A percentile compares a stretch with the other conserved stretches of the same genome.
phyloP scores from a whole-genome alignment of 1,140 invertebrate species.

The Scylla paramamosain region DNA sequence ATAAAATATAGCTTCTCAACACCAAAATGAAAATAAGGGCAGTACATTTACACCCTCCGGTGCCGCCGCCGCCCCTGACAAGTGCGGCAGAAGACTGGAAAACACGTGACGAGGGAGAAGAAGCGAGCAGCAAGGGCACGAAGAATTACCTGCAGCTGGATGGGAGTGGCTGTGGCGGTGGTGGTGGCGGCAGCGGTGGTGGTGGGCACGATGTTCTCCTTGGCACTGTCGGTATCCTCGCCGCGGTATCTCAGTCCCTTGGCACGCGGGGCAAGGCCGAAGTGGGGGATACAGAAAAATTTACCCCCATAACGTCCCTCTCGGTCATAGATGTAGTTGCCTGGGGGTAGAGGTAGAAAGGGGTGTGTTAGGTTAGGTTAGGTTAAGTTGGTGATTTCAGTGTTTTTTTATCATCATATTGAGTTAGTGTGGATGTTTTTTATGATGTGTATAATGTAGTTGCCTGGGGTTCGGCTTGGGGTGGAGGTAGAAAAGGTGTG shows the following conservation, averaged over 20 bases:
- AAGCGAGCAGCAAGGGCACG: neutral
- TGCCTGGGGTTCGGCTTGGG: no score
- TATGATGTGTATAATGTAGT: constrained; percentile 84
- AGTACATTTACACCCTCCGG: neutral
- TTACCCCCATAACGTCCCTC: constrained; percentile 86
- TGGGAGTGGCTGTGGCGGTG: neutral
- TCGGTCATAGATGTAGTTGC: constrained; percentile 88
- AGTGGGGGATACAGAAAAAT: constrained; percentile 92
- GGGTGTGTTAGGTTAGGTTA: neutral
- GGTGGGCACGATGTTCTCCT: constrained; percentile 67
- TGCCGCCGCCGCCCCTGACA: neutral
- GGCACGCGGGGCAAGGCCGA: constrained; percentile 78
- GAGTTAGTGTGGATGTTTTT: no score
- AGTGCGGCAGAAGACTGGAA: neutral
- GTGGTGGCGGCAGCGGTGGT: neutral
- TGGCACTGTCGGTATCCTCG: constrained; percentile 67
- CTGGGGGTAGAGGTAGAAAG: constrained; percentile 78
- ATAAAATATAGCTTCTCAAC: no score
- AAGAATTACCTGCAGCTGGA: neutral
- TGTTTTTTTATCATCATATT: no score
- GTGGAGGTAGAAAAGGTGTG: neutral
- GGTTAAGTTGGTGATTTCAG: no score
- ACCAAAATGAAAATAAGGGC: no score
- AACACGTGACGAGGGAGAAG: neutral
- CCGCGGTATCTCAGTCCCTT: constrained; percentile 29